Evolutionary conservation across 1,140 invertebrate species (phyloP).

Genomic region (Acromyrmex heyeri): DNA sequence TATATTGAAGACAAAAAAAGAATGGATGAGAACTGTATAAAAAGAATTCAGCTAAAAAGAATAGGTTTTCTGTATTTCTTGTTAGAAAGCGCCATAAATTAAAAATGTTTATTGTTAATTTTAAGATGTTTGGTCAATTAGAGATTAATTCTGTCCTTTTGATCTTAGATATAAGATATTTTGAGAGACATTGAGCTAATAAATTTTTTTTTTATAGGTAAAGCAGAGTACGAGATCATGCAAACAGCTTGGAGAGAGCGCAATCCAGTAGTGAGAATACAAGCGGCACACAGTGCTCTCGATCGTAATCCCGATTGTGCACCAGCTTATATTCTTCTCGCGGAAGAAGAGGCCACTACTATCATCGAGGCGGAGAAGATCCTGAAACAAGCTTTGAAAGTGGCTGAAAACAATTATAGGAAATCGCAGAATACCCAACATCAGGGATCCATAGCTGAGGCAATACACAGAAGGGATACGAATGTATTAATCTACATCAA

Average conservation of each 20-base stretch:
- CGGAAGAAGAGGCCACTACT: constrained; percentile 98
- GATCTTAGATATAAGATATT: neutral
- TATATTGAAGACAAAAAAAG: no score
- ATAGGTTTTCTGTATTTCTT: no score
- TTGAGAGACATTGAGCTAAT: neutral
- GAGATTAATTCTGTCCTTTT: constrained; percentile 5
- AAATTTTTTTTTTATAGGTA: constrained; percentile 86
- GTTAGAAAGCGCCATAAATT: no score
- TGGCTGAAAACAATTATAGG: constrained; percentile 95
- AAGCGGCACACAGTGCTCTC: constrained; percentile 96
- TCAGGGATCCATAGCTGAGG: constrained; percentile 92
- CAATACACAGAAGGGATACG: constrained; percentile 95
- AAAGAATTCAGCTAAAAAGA: no score
- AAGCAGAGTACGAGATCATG: constrained; percentile 98
- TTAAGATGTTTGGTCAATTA: neutral
- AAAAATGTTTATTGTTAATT: neutral
- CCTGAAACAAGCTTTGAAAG: constrained; percentile 95
- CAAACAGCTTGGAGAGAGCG: constrained; percentile 98
- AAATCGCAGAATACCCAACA: constrained; percentile 93
- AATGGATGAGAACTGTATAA: no score
- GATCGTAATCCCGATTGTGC: constrained; percentile 97
- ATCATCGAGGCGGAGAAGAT: constrained; percentile 96
- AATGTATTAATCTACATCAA: constrained; percentile 99
- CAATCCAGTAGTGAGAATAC: constrained; percentile 96
- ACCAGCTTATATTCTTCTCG: constrained; percentile 97